phyloP scores from a whole-genome alignment of 2,797 vertebrate species.

The Leuciscus waleckii region DNA sequence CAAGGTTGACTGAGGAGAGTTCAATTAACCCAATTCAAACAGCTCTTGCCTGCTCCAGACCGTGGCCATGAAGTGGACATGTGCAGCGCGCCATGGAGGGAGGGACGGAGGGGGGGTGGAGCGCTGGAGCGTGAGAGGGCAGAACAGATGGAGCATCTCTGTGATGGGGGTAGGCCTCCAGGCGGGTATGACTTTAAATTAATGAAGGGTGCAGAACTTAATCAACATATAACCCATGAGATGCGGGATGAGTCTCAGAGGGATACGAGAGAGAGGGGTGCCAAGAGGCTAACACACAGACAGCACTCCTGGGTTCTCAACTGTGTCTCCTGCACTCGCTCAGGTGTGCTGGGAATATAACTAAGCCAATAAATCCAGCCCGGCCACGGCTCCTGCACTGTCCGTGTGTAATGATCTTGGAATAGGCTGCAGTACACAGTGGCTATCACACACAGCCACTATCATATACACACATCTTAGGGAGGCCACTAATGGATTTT shows the following conservation, averaged over 20 bases:
- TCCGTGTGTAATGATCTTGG: slow-evolving; percentile 42
- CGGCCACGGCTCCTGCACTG: neutral
- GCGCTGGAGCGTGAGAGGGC: slow-evolving; percentile 43
- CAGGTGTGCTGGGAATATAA: slow-evolving; percentile 60
- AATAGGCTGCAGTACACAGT: slow-evolving; percentile 38
- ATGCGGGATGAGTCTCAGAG: slow-evolving; percentile 20
- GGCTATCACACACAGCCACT: neutral
- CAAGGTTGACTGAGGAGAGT: slow-evolving; percentile 27
- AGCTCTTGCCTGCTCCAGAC: slow-evolving; percentile 10
- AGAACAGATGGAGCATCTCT: slow-evolving; percentile 62
- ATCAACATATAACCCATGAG: slow-evolving; percentile 51
- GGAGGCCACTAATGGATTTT: slow-evolving; percentile 13
- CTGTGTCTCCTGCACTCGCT: slow-evolving; percentile 29
- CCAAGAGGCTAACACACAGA: neutral
- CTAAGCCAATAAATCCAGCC: slow-evolving; percentile 54
- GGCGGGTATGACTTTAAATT: slow-evolving; percentile 54
- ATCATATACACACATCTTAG: neutral
- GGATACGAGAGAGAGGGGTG: slow-evolving; percentile 6
- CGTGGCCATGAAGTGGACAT: slow-evolving; percentile 27
- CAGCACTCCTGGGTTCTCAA: neutral
- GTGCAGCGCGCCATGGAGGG: slow-evolving; percentile 49
- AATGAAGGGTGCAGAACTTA: slow-evolving; percentile 65
- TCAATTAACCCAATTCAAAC: slow-evolving; percentile 40
- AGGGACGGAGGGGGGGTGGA: slow-evolving; percentile 31
- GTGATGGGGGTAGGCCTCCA: slow-evolving; percentile 24